These are phyloP conservation scores for Pemphredon lugubris DNA, from an alignment of 2,888 invertebrate species.

Conservation along the genomic window DNA sequence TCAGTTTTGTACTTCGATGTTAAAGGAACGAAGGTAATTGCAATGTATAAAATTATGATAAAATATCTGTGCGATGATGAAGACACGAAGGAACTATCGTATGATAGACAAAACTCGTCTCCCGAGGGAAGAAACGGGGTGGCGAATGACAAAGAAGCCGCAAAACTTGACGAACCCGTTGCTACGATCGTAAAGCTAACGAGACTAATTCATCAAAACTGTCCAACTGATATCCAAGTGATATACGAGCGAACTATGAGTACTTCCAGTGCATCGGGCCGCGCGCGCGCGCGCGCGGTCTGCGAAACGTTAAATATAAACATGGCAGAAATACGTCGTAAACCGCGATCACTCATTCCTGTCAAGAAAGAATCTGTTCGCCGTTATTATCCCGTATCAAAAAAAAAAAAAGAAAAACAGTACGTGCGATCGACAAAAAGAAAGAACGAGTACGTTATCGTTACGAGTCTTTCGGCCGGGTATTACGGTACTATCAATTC, in stretches of 20 bases:
- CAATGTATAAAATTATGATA: neutral
- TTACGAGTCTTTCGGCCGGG: no score
- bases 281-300: conserved; percentile 16
- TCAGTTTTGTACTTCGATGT: no score
- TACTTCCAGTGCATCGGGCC: conserved; percentile 37
- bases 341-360: conserved; percentile 18
- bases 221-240: conserved; percentile 68
- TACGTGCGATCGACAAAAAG: no score
- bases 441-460: no score
- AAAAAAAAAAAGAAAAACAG: no score
- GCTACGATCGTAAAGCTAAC: conserved; percentile 70
- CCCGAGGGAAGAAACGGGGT: conserved; percentile 39
- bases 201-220: conserved; percentile 74
- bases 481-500: no score
- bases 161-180: conserved; percentile 61
- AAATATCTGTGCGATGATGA: neutral
- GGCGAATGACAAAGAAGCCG: conserved; percentile 60
- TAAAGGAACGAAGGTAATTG: no score
- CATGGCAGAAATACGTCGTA: conserved; percentile 26
- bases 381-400: neutral
- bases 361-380: neutral
- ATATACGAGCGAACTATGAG: conserved; percentile 56
- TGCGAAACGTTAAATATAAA: conserved; percentile 41
- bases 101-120: conserved; percentile 33
- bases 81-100: no score